Percentiles rank a stretch among this genome's conserved stretches.
These are phyloP conservation scores for Equus quagga DNA, from an alignment of 2,113 vertebrate genomes.

Conservation along the genomic window DNA sequence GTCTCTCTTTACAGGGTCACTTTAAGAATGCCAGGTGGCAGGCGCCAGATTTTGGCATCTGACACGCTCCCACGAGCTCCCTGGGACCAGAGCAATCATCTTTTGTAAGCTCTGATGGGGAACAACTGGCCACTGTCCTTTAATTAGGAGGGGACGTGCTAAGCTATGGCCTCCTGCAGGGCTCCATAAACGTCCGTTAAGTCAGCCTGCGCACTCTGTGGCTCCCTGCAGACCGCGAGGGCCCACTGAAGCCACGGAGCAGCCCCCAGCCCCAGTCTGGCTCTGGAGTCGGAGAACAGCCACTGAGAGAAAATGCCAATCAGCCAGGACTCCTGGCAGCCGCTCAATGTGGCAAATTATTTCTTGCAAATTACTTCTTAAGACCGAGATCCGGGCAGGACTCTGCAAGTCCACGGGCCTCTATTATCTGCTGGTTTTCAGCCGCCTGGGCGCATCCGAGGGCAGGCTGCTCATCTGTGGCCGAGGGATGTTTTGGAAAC, in stretches of 20 bases:
- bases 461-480: not conserved
- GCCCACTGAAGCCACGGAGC: not conserved
- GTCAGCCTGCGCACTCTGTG: not conserved
- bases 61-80: not conserved
- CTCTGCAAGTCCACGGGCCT: not conserved
- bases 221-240: not conserved
- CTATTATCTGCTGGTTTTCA: not conserved
- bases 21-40: not conserved
- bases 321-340: not conserved
- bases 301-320: not conserved
- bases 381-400: not conserved
- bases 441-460: not conserved
- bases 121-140: slow-evolving; percentile 41
- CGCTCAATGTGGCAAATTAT: not conserved
- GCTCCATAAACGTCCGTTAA: not conserved
- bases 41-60: not conserved
- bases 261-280: not conserved
- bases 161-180: not conserved
- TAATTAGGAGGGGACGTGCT: not conserved
- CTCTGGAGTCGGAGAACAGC: not conserved
- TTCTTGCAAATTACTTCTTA: not conserved
- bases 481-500: not conserved
- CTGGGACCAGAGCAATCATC: not conserved
- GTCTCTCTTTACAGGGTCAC: not conserved
- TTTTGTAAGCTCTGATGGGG: not conserved